Evolutionary conservation across 2,888 invertebrate species (phyloP).

Genomic region (Patella caerulea): DNA sequence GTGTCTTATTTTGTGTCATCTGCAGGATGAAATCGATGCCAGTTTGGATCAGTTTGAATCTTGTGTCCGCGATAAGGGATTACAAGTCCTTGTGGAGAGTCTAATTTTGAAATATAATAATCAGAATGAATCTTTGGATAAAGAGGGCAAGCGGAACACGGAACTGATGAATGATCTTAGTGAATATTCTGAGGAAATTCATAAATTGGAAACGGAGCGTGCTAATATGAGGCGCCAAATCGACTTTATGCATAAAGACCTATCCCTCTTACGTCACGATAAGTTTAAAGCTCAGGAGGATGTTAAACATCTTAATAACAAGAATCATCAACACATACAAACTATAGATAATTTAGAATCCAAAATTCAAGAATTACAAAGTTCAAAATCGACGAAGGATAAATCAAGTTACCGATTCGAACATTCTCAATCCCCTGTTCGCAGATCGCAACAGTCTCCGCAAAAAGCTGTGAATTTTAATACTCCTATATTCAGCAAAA

Average conservation of each 20-base stretch:
- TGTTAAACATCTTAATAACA: conserved; percentile 34
- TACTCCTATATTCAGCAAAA: background rate
- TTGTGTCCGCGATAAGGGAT: background rate
- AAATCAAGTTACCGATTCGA: background rate
- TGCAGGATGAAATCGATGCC: conserved; percentile 19
- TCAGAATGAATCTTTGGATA: conserved; percentile 24
- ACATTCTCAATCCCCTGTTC: background rate
- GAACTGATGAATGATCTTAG: conserved; percentile 39
- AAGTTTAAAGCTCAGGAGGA: conserved; percentile 35
- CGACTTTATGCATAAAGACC: conserved; percentile 24
- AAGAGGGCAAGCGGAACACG: background rate
- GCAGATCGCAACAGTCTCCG: background rate
- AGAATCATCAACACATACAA: conserved; percentile 49
- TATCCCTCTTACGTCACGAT: conserved; percentile 22
- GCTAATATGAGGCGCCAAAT: conserved; percentile 38
- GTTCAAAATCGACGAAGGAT: background rate
- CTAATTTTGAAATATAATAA: conserved; percentile 13
- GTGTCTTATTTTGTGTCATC: conserved; percentile 6
- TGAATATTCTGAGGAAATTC: conserved; percentile 51
- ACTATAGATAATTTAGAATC: conserved; percentile 45
- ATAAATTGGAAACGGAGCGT: conserved; percentile 43
- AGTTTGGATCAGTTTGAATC: background rate
- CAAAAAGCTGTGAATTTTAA: background rate
- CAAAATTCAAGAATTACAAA: conserved; percentile 41
- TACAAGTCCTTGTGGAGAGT: conserved; percentile 18